Base-by-base conservation (phyloP, 2,113 vertebrate species). In the Clinocottus analis region DNA sequence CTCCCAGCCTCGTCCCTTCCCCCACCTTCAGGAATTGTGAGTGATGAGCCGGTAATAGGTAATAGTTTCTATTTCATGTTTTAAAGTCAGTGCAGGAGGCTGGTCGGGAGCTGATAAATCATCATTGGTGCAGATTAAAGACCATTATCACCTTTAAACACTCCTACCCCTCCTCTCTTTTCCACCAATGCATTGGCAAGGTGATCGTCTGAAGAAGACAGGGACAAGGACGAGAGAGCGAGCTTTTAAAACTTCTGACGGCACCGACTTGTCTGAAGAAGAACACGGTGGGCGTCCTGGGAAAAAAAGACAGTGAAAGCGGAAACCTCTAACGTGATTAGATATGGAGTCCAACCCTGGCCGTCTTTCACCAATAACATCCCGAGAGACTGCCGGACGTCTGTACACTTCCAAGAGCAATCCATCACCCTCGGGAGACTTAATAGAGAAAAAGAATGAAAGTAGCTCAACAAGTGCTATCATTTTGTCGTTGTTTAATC, bases 21-120 rank as follows among this genome's bases (percentile, higher is more conserved):
- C n/a, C 65, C 56, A 83, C 62, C 69, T 77, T 85, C 31, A 85
- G 60, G 85, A 80, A 83, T 82, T 85, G 74, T 87, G 85, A 90
- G 79, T 72, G 82, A 88, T 89, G 87, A 78, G 76, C 73, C 37
- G 3, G 85, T 90, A 62, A 70, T 67, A 84, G 79, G 75, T 89
- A 87, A 91, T 77, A 88, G 80, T 88, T 91, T 90, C 80, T 72
- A 87, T 92, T 92, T 92, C 79, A 89, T 88, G 85, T 93, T 82
- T 93, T 90, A 77, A 91, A 87, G 85, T 85, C 55, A 31, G 45
- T 4, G 39, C 41, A 31, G 71, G 76, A 84, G 77, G 75, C 63
- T 51, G 82, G 77, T 69, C 75, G 75, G 85, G 63, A 61, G 75
- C 70, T 79, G 87, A 93, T 91, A 86, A 94, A 93, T 93, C 83